Conservation (phyloP, 1,140 invertebrate species). For the Chlorops oryzae region DNA sequence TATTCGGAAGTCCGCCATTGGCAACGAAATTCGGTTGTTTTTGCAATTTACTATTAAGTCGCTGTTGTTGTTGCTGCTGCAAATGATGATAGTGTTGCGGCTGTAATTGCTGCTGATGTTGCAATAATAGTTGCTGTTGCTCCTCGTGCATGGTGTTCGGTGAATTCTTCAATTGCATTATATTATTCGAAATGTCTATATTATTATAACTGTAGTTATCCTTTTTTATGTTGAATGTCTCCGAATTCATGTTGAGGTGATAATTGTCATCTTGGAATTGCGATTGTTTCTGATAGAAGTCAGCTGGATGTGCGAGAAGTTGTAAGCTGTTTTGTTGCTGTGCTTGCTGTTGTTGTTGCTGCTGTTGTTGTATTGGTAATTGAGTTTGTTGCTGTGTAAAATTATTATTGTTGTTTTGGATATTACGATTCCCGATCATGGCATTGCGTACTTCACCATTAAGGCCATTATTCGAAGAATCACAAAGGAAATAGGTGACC, state of each 20-base stretch:
- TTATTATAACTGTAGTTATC: slow-evolving; percentile 26
- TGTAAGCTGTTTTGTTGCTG: slow-evolving; percentile 8
- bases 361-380: slow-evolving; percentile 11
- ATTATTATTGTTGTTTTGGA: slow-evolving; percentile 8
- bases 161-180: slow-evolving; percentile 10
- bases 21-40: slow-evolving; percentile 38
- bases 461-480: slow-evolving; percentile 46
- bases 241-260: slow-evolving; percentile 30
- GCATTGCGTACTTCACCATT: slow-evolving; percentile 44
- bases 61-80: slow-evolving; percentile 40
- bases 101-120: slow-evolving; percentile 23
- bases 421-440: slow-evolving; percentile 27
- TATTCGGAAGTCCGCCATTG: slow-evolving; percentile 40
- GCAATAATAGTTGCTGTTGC: slow-evolving; percentile 34
- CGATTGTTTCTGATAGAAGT: slow-evolving; percentile 42
- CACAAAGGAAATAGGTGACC: slow-evolving; percentile 84
- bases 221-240: slow-evolving; percentile 41
- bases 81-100: slow-evolving; percentile 30
- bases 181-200: slow-evolving; percentile 9
- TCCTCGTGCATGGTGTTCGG: slow-evolving; percentile 21
- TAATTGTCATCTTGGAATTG: slow-evolving; percentile 39
- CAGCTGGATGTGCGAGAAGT: slow-evolving; percentile 24
- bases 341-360: slow-evolving; percentile 1
- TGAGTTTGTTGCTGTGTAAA: slow-evolving; percentile 12
- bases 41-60: slow-evolving; percentile 37